These are phyloP conservation scores for Bellardia bayeri DNA, from an alignment of 2,888 invertebrate species.

Conservation along the genomic window DNA sequence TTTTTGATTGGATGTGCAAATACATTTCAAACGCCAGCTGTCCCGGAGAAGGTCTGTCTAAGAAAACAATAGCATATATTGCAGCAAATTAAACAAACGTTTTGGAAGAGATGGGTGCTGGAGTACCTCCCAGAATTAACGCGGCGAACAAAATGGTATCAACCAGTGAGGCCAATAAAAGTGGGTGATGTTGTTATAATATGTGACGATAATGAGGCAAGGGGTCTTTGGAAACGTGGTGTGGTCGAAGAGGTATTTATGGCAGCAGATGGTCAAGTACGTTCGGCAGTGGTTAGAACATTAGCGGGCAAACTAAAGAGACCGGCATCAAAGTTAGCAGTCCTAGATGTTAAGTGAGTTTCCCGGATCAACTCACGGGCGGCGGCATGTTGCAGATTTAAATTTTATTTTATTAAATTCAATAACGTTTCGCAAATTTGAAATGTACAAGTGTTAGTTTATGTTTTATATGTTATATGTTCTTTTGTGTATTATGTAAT, in stretches of 20 bases:
- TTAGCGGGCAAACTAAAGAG: neutral
- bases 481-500: too few species aligned
- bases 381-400: neutral
- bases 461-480: too few species aligned
- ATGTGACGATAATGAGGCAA: constrained; percentile 57
- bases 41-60: constrained; percentile 10
- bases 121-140: too few species aligned
- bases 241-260: constrained; percentile 20
- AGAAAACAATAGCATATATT: constrained; percentile 44
- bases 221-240: constrained; percentile 40
- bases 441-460: too few species aligned
- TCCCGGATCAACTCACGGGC: constrained; percentile 49
- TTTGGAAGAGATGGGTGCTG: too few species aligned
- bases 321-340: constrained; percentile 16
- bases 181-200: constrained; percentile 58
- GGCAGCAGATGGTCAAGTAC: neutral
- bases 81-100: too few species aligned
- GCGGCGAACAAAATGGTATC: constrained; percentile 65
- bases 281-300: constrained; percentile 12
- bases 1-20: constrained; percentile 60
- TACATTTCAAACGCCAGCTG: constrained; percentile 39
- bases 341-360: constrained; percentile 19
- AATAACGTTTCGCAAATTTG: too few species aligned
- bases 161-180: constrained; percentile 47
- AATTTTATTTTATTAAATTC: too few species aligned